Conservation (phyloP, 1,140 invertebrate genomes). For the Leptonema lineaticorne region DNA sequence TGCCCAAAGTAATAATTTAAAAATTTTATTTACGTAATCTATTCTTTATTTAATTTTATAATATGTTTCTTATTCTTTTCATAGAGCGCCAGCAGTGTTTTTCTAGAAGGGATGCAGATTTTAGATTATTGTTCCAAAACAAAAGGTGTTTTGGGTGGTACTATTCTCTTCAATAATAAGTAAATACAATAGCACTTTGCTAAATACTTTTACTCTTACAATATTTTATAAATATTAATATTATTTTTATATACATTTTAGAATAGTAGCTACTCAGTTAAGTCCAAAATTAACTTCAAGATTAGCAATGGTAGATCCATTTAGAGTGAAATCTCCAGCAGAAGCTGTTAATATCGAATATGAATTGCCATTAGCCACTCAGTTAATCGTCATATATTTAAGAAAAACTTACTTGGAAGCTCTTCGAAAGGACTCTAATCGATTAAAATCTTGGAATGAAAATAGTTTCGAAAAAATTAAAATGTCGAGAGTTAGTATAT, state of each 20-base stretch:
- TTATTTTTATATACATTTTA: constrained; percentile 49
- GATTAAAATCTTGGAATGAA: constrained; percentile 33
- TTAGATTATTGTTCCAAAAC: constrained; percentile 74
- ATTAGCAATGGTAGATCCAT: constrained; percentile 77
- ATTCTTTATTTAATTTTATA: background rate
- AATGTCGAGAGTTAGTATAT: constrained; percentile 23
- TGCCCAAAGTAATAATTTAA: constrained; percentile 68
- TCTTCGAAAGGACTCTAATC: constrained; percentile 53
- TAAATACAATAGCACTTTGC: constrained; percentile 55
- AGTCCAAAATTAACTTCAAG: constrained; percentile 72
- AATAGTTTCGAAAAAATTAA: constrained; percentile 37
- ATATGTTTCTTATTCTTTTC: constrained; percentile 43
- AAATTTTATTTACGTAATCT: background rate
- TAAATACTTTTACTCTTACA: background rate
- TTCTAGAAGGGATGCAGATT: constrained; percentile 78
- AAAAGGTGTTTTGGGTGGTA: constrained; percentile 72
- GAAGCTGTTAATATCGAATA: constrained; percentile 66
- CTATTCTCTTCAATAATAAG: constrained; percentile 81
- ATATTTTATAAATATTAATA: constrained; percentile 7
- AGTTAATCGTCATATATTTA: constrained; percentile 75
- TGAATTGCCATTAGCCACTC: constrained; percentile 73
- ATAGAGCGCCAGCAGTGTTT: constrained; percentile 79
- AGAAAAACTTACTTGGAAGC: constrained; percentile 61
- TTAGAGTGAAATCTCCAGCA: constrained; percentile 75
- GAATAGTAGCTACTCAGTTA: constrained; percentile 77